These are phyloP conservation scores for Brenthis ino DNA, from an alignment of 2,888 invertebrate species.

Conservation along the genomic window DNA sequence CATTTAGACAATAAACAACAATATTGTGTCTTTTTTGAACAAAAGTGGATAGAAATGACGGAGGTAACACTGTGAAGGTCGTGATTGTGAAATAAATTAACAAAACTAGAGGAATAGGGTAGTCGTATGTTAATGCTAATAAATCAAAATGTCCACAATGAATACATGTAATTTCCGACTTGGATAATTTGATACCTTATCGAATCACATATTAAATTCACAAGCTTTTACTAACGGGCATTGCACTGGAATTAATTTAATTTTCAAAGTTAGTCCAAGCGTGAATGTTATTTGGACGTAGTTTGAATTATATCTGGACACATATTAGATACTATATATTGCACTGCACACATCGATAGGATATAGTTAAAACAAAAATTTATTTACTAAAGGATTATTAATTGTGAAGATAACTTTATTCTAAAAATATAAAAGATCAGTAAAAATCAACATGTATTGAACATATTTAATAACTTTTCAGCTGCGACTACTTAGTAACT, in stretches of 20 bases:
- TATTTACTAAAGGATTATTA: too few relatives aligned
- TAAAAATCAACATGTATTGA: too few relatives aligned
- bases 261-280: background rate
- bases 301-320: too few relatives aligned
- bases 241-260: background rate
- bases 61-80: background rate
- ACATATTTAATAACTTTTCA: too few relatives aligned
- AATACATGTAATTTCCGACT: conserved; percentile 15
- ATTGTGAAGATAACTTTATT: too few relatives aligned
- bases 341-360: too few relatives aligned
- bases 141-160: conserved; percentile 24
- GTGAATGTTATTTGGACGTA: background rate
- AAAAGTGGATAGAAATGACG: conserved; percentile 14
- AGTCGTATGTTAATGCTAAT: conserved; percentile 7
- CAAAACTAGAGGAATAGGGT: conserved; percentile 7
- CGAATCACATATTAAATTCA: conserved; percentile 13
- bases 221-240: background rate
- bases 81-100: conserved; percentile 7
- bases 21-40: background rate
- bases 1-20: background rate
- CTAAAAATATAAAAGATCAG: too few relatives aligned
- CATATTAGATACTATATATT: too few relatives aligned
- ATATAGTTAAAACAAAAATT: too few relatives aligned
- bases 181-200: conserved; percentile 17
- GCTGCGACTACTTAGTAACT: too few relatives aligned